phyloP scores from a whole-genome alignment of 2,888 invertebrate genomes.

The Lasioglossum oenotherae region DNA sequence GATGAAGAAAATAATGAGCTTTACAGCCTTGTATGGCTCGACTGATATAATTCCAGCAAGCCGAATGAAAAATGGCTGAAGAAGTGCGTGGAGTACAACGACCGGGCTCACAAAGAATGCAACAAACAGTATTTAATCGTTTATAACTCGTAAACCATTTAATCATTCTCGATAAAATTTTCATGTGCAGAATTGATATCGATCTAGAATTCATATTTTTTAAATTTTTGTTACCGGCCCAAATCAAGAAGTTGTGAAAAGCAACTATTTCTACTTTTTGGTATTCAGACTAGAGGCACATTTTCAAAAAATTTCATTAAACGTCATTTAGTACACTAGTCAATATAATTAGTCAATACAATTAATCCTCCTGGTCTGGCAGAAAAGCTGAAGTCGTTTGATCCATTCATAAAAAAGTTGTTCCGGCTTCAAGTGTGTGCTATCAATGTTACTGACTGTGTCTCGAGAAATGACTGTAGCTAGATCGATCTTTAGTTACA shows the following conservation, averaged over 20 bases:
- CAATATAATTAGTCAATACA: no score
- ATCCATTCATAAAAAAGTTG: neutral
- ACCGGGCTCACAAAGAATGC: neutral
- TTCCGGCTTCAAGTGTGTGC: neutral
- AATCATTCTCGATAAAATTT: neutral
- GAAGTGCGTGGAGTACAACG: no score
- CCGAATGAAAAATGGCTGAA: neutral
- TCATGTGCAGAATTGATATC: neutral
- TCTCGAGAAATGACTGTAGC: neutral
- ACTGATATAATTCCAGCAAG: conserved; percentile 6
- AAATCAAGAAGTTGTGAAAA: neutral
- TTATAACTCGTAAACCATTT: neutral
- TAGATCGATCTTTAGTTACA: neutral
- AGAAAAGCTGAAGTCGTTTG: neutral
- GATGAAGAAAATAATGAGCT: conserved; percentile 5
- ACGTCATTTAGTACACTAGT: neutral
- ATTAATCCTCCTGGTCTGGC: neutral
- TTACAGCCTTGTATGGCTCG: neutral
- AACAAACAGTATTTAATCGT: neutral
- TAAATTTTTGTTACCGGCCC: neutral
- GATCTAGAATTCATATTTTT: neutral
- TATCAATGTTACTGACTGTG: neutral
- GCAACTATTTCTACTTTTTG: no score
- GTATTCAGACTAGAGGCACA: no score
- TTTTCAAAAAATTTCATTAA: neutral